Evolutionary conservation across 92 coral and sea anemone species (phyloP).

Genomic region (Meandrina meandrites): DNA sequence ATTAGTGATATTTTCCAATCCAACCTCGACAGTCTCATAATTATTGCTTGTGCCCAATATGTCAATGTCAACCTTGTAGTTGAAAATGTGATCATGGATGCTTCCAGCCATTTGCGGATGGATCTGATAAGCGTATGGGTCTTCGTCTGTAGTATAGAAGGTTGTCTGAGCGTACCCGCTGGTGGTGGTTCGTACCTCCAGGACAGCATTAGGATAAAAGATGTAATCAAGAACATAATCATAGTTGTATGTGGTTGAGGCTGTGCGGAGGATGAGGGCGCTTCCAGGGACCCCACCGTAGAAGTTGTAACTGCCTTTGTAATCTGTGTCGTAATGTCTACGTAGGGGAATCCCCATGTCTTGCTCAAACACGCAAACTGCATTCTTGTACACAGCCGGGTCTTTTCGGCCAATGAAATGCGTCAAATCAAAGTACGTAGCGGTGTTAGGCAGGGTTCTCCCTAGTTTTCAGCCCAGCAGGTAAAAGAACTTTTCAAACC

Average conservation of each 20-base stretch:
- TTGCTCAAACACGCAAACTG: constrained; percentile 81
- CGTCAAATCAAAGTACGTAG: constrained; percentile 72
- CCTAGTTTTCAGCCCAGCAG: too few species aligned
- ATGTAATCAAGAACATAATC: constrained; percentile 70
- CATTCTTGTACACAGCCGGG: constrained; percentile 65
- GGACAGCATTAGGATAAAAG: constrained; percentile 72
- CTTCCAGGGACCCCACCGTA: constrained; percentile 62
- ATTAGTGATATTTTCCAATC: constrained; percentile 54
- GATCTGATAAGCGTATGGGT: constrained; percentile 53
- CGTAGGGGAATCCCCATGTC: constrained; percentile 77
- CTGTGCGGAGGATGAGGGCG: constrained; percentile 55
- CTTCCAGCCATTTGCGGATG: constrained; percentile 61
- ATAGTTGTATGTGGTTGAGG: constrained; percentile 71
- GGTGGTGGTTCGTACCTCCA: constrained; percentile 56
- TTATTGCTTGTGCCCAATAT: constrained; percentile 63
- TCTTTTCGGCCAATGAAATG: constrained; percentile 60
- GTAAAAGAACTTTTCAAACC: too few species aligned
- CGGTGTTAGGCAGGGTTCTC: too few species aligned
- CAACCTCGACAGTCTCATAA: constrained; percentile 49
- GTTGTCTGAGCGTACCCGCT: constrained; percentile 61
- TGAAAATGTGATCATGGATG: constrained; percentile 72
- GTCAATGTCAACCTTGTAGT: constrained; percentile 78
- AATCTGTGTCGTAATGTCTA: constrained; percentile 66
- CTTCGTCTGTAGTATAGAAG: constrained; percentile 26
- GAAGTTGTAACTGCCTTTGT: constrained; percentile 52